These are phyloP conservation scores for Pantherophis alleghaniensis DNA, from an alignment of 2,797 vertebrate genomes.

Conservation along the genomic window DNA sequence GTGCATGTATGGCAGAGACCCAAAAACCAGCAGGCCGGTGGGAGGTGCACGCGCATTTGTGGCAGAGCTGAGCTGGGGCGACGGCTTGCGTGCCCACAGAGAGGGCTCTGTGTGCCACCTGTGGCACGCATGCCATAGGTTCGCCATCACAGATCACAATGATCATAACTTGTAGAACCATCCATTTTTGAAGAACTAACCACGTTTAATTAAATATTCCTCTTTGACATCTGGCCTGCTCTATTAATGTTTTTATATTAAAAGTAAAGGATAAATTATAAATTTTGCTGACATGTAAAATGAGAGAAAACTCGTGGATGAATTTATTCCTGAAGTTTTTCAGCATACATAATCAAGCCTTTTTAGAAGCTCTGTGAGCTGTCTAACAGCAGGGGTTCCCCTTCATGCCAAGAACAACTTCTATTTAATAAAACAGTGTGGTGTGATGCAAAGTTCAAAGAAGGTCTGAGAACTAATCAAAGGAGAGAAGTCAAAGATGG, in stretches of 20 bases:
- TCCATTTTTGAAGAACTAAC: not conserved
- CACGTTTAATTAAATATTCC: not conserved
- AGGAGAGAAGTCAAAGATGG: conserved; percentile 36
- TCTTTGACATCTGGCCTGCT: not conserved
- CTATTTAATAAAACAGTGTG: conserved; percentile 44
- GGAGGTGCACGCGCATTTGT: fast-evolving
- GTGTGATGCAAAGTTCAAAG: conserved; percentile 17
- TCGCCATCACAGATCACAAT: not conserved
- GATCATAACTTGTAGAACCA: not conserved
- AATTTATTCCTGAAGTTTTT: conserved; percentile 22
- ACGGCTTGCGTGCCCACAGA: fast-evolving
- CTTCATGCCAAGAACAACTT: conserved; percentile 40
- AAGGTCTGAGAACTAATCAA: conserved; percentile 40
- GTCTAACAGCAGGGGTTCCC: conserved; percentile 36
- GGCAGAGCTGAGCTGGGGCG: no score
- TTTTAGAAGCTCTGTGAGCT: conserved; percentile 31
- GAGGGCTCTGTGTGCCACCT: no score
- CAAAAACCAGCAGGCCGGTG: no score
- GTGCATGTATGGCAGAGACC: no score
- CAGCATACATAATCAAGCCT: conserved; percentile 32
- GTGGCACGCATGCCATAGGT: fast-evolving
- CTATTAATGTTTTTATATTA: not conserved
- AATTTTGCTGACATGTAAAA: not conserved
- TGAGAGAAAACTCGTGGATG: not conserved
- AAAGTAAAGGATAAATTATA: not conserved